A percentile compares a stretch with the other conserved stretches of the same genome.
These are phyloP conservation scores for Chromoteleia sp. DNA, from an alignment of 2,888 invertebrate species.

Conservation along the genomic window DNA sequence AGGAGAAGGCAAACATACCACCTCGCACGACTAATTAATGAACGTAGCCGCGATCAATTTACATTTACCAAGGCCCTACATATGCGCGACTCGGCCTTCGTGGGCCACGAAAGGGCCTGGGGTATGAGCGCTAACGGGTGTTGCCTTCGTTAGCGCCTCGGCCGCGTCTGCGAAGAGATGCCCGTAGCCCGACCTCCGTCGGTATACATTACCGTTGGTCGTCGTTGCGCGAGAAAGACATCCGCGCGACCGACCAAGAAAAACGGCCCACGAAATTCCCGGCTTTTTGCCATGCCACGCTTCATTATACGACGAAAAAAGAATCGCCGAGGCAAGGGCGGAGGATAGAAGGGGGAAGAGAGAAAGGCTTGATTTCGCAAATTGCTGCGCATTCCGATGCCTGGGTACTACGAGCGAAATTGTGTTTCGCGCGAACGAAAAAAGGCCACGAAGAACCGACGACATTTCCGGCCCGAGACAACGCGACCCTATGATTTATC, in stretches of 20 bases:
- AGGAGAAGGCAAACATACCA: conserved; percentile 76
- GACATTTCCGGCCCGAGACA: conserved; percentile 49
- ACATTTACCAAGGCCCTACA: conserved; percentile 80
- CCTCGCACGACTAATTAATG: conserved; percentile 82
- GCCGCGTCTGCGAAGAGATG: conserved; percentile 41
- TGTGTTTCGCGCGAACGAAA: conserved; percentile 46
- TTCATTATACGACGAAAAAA: conserved; percentile 61
- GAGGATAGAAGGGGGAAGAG: background rate
- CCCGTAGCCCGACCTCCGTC: conserved; percentile 70
- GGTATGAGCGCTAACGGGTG: conserved; percentile 72
- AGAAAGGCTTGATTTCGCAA: conserved; percentile 61
- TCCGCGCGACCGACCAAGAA: conserved; percentile 43
- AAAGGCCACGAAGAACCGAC: conserved; percentile 18
- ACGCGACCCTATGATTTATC: conserved; percentile 41
- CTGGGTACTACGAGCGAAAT: conserved; percentile 62
- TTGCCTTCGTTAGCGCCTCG: conserved; percentile 78
- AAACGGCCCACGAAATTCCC: conserved; percentile 65
- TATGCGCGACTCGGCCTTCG: conserved; percentile 56
- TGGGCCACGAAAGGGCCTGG: conserved; percentile 56
- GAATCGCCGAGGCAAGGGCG: background rate
- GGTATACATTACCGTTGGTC: conserved; percentile 65
- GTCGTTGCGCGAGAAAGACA: conserved; percentile 58
- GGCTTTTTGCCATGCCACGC: conserved; percentile 55
- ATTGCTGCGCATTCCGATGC: conserved; percentile 57
- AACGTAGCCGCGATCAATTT: conserved; percentile 83